A percentile compares a stretch with the other conserved stretches of the same genome.
Conservation (phyloP, 2,797 vertebrate species). For the Setipinna tenuifilis region DNA sequence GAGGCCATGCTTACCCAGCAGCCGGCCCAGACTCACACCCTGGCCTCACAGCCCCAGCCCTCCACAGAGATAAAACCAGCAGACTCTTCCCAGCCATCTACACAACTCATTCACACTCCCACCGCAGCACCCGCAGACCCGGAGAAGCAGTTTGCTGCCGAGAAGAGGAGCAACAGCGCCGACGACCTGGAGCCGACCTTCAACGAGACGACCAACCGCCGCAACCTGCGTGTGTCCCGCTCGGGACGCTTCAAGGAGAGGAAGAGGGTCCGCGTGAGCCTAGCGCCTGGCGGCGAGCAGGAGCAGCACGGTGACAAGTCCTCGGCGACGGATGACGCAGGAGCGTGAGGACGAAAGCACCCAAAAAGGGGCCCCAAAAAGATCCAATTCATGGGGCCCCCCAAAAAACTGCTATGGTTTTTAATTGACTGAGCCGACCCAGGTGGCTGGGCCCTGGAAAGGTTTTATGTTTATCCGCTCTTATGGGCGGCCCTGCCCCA, state of each 20-base stretch:
- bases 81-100: slow-evolving; percentile 31
- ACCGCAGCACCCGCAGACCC: slow-evolving; percentile 24
- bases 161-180: slow-evolving; percentile 64
- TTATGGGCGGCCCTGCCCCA: too few relatives aligned
- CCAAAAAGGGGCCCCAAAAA: too few relatives aligned
- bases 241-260: slow-evolving; percentile 93
- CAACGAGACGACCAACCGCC: slow-evolving; percentile 78
- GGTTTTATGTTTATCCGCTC: too few relatives aligned
- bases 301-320: slow-evolving; percentile 44
- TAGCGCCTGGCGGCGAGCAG: slow-evolving; percentile 79
- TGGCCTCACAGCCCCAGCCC: neutral
- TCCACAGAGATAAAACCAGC: neutral
- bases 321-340: neutral
- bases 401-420: too few relatives aligned
- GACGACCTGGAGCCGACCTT: slow-evolving; percentile 72
- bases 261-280: slow-evolving; percentile 77
- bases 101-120: neutral
- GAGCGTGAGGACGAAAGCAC: neutral
- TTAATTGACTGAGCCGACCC: too few relatives aligned
- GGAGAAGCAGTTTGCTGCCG: slow-evolving; percentile 41
- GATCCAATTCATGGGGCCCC: too few relatives aligned
- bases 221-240: slow-evolving; percentile 89
- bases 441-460: too few relatives aligned
- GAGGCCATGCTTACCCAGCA: slow-evolving; percentile 57
- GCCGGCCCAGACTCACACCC: slow-evolving; percentile 52